A percentile compares a stretch with the other conserved stretches of the same genome.
phyloP scores from a whole-genome alignment of 1,140 invertebrate species.

The Thalassaphorura encarpata region DNA sequence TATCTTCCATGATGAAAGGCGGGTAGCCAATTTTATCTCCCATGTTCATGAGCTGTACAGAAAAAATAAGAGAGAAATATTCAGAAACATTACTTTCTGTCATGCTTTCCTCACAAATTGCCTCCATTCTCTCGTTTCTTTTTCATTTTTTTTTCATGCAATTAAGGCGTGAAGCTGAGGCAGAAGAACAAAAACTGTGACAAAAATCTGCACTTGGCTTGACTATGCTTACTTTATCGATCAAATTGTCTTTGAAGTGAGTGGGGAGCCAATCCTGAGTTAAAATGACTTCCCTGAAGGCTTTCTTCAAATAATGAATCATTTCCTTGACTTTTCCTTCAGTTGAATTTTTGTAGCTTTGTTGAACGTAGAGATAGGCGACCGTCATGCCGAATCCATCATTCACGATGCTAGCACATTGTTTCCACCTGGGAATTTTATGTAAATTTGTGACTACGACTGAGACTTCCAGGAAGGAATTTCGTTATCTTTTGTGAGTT shows the following conservation, averaged over 20 bases:
- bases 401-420: slow-evolving; percentile 46
- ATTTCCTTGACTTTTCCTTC: slow-evolving; percentile 44
- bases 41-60: slow-evolving; percentile 39
- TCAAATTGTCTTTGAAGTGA: slow-evolving; percentile 42
- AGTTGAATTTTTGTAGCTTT: slow-evolving; percentile 41
- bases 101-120: too few relatives aligned
- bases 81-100: not conserved
- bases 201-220: not conserved
- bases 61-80: slow-evolving; percentile 5
- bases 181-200: not conserved
- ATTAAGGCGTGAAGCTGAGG: too few relatives aligned
- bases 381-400: slow-evolving; percentile 48
- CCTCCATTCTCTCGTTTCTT: not conserved
- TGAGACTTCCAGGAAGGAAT: too few relatives aligned
- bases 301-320: slow-evolving; percentile 45
- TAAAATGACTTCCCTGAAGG: slow-evolving; percentile 44
- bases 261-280: slow-evolving; percentile 47
- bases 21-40: slow-evolving; percentile 44
- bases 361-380: slow-evolving; percentile 44
- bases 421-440: slow-evolving; percentile 41
- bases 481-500: not conserved
- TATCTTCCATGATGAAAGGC: slow-evolving; percentile 44
- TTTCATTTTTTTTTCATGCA: not conserved
- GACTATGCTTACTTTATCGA: slow-evolving; percentile 43
- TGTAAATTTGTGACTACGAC: too few relatives aligned